Conservation (phyloP, 2,797 vertebrate species). For the Liparis tanakae region DNA sequence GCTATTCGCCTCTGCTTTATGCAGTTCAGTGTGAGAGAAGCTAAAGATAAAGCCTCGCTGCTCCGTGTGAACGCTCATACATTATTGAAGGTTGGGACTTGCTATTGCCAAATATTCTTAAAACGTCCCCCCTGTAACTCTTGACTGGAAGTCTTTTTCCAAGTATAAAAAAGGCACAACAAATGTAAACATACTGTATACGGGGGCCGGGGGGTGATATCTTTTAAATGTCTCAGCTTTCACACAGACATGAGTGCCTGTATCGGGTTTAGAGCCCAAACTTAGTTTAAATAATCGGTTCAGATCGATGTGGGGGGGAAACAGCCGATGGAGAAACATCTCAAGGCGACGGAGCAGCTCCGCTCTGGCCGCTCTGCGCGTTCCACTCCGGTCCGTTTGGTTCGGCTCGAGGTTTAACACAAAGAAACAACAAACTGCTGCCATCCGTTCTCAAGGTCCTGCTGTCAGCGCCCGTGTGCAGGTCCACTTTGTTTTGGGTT, state of each 20-base stretch:
- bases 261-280: conserved; percentile 30
- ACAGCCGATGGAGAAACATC: conserved; percentile 33
- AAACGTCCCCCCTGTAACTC: conserved; percentile 25
- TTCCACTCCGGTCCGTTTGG: conserved; percentile 15
- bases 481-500: conserved; percentile 68
- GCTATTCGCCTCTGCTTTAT: conserved; percentile 27
- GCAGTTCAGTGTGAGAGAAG: conserved; percentile 26
- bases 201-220: conserved; percentile 11
- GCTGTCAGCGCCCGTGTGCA: conserved; percentile 39
- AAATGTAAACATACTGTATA: neutral
- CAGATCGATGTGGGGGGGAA: conserved; percentile 38
- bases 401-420: conserved; percentile 9
- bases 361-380: neutral
- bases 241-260: neutral
- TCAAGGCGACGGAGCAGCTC: conserved; percentile 24
- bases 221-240: conserved; percentile 21
- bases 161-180: conserved; percentile 32
- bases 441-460: conserved; percentile 9
- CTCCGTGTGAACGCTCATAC: conserved; percentile 21
- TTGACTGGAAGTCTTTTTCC: conserved; percentile 39
- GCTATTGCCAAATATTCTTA: conserved; percentile 34
- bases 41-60: conserved; percentile 35
- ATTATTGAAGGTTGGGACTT: conserved; percentile 39
- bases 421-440: conserved; percentile 23
- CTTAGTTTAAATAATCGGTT: conserved; percentile 42